Evolutionary conservation across 1,140 invertebrate genomes (phyloP).

Genomic region (Calephelis virginiensis): DNA sequence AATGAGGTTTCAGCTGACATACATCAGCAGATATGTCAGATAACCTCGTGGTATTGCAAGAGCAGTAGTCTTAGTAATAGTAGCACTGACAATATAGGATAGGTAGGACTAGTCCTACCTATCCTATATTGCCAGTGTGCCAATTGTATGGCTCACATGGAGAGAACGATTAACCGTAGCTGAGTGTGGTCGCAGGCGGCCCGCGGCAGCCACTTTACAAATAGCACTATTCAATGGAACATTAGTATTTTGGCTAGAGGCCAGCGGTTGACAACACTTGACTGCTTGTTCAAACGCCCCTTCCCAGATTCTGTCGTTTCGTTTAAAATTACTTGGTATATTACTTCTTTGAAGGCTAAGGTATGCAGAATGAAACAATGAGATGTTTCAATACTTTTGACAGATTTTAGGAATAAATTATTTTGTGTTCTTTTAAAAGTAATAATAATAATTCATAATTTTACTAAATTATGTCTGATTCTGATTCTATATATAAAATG

Average conservation of each 20-base stretch:
- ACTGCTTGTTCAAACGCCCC: constrained; percentile 44
- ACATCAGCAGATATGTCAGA: no score
- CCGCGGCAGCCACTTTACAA: constrained; percentile 39
- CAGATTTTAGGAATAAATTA: neutral
- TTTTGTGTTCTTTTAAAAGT: no score
- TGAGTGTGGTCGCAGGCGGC: neutral
- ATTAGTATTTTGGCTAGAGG: constrained; percentile 70
- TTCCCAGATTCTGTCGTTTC: constrained; percentile 27
- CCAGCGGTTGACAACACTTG: constrained; percentile 55
- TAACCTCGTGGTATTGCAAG: no score
- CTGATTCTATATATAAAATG: no score
- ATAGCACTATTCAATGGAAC: constrained; percentile 77
- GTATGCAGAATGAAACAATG: constrained; percentile 5
- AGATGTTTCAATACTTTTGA: neutral
- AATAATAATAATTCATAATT: no score
- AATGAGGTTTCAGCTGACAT: no score
- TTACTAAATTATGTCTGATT: no score
- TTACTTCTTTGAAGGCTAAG: constrained; percentile 11
- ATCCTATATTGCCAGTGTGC: neutral
- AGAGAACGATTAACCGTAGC: constrained; percentile 15
- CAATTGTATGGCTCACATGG: neutral
- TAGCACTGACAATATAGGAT: no score
- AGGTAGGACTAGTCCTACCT: no score
- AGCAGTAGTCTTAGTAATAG: no score
- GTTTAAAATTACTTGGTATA: constrained; percentile 27